Evolutionary conservation across 2,888 invertebrate genomes (phyloP), one percentile per base, ranked within the genome.

Genomic region (Gandaritis pyraliata): DNA sequence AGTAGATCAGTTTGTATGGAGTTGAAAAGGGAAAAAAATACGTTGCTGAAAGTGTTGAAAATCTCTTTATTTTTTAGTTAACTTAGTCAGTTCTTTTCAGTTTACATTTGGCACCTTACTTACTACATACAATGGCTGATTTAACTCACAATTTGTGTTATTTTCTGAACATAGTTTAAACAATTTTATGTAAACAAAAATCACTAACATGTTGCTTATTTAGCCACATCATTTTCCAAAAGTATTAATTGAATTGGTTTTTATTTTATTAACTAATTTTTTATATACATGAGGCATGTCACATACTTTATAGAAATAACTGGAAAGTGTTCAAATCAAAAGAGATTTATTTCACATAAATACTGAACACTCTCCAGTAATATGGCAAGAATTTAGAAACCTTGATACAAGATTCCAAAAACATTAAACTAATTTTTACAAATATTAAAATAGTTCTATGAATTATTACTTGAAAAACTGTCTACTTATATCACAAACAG

Each of bases 21-120:
- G 2, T 23, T 23, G 3, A 23, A 23, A 23, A 3, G 23, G 1
- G 10, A 33, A 33, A 23, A 47, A 46, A 58, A 47, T 39, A 41
- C 16, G 6, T 12, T 10, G 33, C 16, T 29, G n/a, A 41, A 53
- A 48, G 39, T 62, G 53, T 68, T 66, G 65, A 58, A 66, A 63
- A 52, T 58, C 64, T 69, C 43, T 69, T 71, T 71, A 69, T 67
- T 70, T 65, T 74, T 74, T 69, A 72, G 72, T 80, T 76, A 80
- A 75, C 72, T 81, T 83, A 84, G 86, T 90, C 90, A 83, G 87
- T 90, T 87, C 85, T 85, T 88, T 87, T 86, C 86, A 85, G 85
- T 86, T 86, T 81, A 88, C 90, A 88, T 91, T 91, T 91, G 91
- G 91, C 91, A 91, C 91, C 85, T 85, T 84, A 82, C 87, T 89